Evolutionary conservation across 2,113 vertebrate species (phyloP), one percentile per base, ranked within the genome.

Genomic region (Sapajus apella): DNA sequence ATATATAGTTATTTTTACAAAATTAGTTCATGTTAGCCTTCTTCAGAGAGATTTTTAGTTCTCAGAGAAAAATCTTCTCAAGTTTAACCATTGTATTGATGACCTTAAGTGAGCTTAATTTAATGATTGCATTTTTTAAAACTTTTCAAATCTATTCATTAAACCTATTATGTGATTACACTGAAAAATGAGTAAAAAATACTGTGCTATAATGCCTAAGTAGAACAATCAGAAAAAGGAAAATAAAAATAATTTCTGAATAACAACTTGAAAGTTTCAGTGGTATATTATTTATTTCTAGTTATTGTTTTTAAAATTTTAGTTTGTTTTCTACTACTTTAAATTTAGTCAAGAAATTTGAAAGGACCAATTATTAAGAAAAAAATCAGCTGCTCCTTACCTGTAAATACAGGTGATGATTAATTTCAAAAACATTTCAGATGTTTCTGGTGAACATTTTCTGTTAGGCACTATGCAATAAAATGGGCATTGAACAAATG

Each of bases 21-120:
- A 56, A 87, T 94, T n/a, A 17, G 11, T 94, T 61, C 37, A 1
- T 84, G 82, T 55, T 81, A 35, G 50, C 30, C 8, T 89, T 89
- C 43, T 84, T 11, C 30, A 76, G 79, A 84, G 61, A 90, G 66
- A 91, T 83, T 77, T 96, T 50, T 73, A 87, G 11, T 7, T 83
- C 72, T 32, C 82, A 43, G 95, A 92, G 66, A 52, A 77, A 97
- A 95, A 91, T 82, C 80, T 47, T 61, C 55, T 56, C 13, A 21
- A 58, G 77, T 3, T 58, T 27, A 50, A 16, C 18, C 14, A 27
- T 79, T 81, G 27, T 55, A 30, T 84, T 92, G 89, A 90, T 82
- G 91, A 94, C 16, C 52, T 75, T 80, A 27, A 87, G 66, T 72
- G 94, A 97, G 13, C 8, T 83, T 91, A 56, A 94, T 32, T 92